Conservation (phyloP, 2,888 invertebrate species). For the Drosophila greeni region DNA sequence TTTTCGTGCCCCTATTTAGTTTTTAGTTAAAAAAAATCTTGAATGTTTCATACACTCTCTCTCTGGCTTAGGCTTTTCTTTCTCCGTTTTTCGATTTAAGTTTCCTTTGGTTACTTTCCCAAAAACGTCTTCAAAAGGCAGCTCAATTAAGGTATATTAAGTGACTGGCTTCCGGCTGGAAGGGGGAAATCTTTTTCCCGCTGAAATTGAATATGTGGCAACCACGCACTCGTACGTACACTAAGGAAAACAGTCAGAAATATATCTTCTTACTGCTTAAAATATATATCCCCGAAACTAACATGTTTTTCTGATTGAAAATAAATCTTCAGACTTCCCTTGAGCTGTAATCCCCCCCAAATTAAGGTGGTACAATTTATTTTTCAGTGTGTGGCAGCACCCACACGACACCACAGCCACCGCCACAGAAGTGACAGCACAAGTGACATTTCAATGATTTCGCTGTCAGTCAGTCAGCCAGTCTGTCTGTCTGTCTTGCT, state of each 20-base stretch:
- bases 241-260: background rate
- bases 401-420: slow-evolving; percentile 4
- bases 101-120: slow-evolving; percentile 2
- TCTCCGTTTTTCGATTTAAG: background rate
- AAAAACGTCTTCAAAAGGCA: slow-evolving; percentile 1
- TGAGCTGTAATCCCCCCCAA: background rate
- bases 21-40: slow-evolving; percentile 27
- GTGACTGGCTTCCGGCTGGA: slow-evolving; percentile 28
- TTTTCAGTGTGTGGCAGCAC: slow-evolving; percentile 14
- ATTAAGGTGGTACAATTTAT: background rate
- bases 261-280: background rate
- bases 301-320: background rate
- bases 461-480: slow-evolving; percentile 48
- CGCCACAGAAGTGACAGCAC: slow-evolving; percentile 48
- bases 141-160: slow-evolving; percentile 48
- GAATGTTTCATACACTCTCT: background rate
- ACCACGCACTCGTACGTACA: background rate
- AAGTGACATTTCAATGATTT: slow-evolving; percentile 63
- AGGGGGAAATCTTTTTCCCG: slow-evolving; percentile 24
- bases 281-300: background rate
- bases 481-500: slow-evolving; percentile 5
- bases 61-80: background rate
- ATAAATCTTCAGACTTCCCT: background rate
- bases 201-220: slow-evolving; percentile 45
- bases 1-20: background rate